Evolutionary conservation across 2,888 invertebrate genomes (phyloP).

Genomic region (Synanthedon tipuliformis): DNA sequence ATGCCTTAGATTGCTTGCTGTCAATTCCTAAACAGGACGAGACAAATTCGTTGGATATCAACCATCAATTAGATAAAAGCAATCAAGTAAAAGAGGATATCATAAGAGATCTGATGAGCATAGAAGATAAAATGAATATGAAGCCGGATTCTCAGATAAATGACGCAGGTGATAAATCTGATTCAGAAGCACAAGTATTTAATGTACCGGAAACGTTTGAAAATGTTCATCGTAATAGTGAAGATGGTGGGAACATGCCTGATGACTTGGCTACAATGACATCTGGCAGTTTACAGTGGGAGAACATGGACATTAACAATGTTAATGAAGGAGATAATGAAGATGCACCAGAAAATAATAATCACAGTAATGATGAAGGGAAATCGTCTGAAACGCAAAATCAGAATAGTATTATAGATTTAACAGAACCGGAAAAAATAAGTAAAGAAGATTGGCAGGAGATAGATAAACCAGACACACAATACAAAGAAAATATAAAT

Average conservation of each 20-base stretch:
- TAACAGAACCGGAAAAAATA: slow-evolving; percentile 24
- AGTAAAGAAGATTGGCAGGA: slow-evolving; percentile 28
- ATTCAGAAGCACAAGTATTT: slow-evolving; percentile 4
- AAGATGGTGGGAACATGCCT: slow-evolving; percentile 8
- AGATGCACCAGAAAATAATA: slow-evolving; percentile 9
- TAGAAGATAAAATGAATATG: slow-evolving; percentile 43
- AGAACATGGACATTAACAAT: slow-evolving; percentile 22
- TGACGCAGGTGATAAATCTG: slow-evolving; percentile 9
- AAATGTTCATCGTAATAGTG: neutral
- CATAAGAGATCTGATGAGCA: slow-evolving; percentile 58
- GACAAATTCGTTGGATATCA: slow-evolving; percentile 27
- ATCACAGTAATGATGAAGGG: slow-evolving; percentile 10
- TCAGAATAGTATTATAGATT: slow-evolving; percentile 29
- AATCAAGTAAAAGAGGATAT: slow-evolving; percentile 51
- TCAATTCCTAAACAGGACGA: slow-evolving; percentile 44
- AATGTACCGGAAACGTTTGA: slow-evolving; percentile 6
- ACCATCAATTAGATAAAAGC: slow-evolving; percentile 29
- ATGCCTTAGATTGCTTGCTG: slow-evolving; percentile 51
- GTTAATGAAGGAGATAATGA: slow-evolving; percentile 14
- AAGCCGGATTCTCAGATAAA: slow-evolving; percentile 13
- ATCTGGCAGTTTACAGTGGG: slow-evolving; percentile 26
- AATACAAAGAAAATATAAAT: slow-evolving; percentile 31
- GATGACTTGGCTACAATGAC: slow-evolving; percentile 17
- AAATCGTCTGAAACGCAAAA: slow-evolving; percentile 16
- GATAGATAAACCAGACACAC: slow-evolving; percentile 18